Conservation (phyloP, 1,140 invertebrate genomes). For the Dolichoris vasculosae region DNA sequence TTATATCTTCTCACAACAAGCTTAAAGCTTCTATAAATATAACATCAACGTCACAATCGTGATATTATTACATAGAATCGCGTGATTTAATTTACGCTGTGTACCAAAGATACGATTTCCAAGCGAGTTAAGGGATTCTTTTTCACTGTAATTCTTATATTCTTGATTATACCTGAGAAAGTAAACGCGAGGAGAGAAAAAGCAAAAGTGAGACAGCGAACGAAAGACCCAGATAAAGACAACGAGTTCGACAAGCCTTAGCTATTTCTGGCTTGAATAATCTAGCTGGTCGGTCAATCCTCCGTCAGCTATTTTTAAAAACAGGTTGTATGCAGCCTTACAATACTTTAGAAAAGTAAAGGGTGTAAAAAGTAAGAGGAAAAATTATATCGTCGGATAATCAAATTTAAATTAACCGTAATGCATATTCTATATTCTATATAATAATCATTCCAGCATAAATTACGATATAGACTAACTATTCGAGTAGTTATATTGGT, state of each 20-base stretch:
- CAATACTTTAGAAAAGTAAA: background rate
- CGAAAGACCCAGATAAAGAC: constrained; percentile 7
- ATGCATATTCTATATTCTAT: too few relatives aligned
- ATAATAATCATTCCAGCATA: too few relatives aligned
- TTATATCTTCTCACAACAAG: background rate
- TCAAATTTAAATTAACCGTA: background rate
- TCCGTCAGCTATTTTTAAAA: constrained; percentile 58
- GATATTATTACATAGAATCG: constrained; percentile 12
- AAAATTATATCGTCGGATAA: too few relatives aligned
- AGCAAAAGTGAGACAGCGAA: background rate
- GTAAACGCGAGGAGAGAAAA: background rate
- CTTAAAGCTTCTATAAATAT: background rate
- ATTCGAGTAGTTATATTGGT: too few relatives aligned
- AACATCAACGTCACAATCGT: background rate
- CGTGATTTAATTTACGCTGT: background rate
- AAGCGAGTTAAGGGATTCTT: background rate
- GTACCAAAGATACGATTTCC: background rate
- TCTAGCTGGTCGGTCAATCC: constrained; percentile 60
- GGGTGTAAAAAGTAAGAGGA: background rate
- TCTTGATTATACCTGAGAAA: constrained; percentile 15
- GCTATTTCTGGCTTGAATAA: constrained; percentile 58
- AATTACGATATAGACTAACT: too few relatives aligned
- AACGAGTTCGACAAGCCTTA: background rate
- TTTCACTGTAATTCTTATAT: background rate
- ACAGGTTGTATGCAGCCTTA: constrained; percentile 6